Base-by-base conservation (phyloP, 2,797 vertebrate species). In the Molossus molossus region DNA sequence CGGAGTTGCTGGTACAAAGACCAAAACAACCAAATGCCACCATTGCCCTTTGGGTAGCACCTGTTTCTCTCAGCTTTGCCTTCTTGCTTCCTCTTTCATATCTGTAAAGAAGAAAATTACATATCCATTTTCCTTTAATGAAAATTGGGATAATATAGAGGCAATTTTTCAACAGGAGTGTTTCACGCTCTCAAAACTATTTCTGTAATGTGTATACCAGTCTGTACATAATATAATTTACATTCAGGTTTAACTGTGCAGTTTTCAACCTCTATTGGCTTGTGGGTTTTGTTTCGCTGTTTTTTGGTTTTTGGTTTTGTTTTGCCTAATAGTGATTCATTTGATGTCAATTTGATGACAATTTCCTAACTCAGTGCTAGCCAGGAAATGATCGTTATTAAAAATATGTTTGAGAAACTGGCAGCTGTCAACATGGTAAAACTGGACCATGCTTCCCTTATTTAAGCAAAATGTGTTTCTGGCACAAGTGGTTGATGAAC, bases 31-130 rank as follows among this genome's bases (percentile, higher is more conserved):
- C 97, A 97, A 95, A 90, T 96, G 96, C 97, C 97, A 64, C 96
- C 6, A 97, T 97, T 87, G 97, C 98, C 98, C 97, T 37, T 14
- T 53, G 98, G 98, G 98, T 77, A 97, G 98, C 76, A 0, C 97
- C 97, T 96, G 86, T 96, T 95, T 96, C 87, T 97, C 97, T 98
- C 97, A 94, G 98, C 98, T 98, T 97, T 98, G 98, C 98, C 98
- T 98, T 98, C 84, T 96, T 79, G 95, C 97, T 97, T 98, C 98
- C 97, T 97, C 98, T 98, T 97, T 98, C 97, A 8, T 97, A 96
- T 97, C 97, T 97, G 20, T 97, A 97, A 97, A 96, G 86, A 96
- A 95, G 92, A 96, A 93, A 96, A 96, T 94, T n/a, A 94, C 57
- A 50, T 98, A 85, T 98, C 84, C 91, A 94, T 97, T 98, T 95